Evolutionary conservation across 2,888 invertebrate genomes (phyloP), one percentile per base, ranked within the genome.

Genomic region (Drosophila suboccidentalis): DNA sequence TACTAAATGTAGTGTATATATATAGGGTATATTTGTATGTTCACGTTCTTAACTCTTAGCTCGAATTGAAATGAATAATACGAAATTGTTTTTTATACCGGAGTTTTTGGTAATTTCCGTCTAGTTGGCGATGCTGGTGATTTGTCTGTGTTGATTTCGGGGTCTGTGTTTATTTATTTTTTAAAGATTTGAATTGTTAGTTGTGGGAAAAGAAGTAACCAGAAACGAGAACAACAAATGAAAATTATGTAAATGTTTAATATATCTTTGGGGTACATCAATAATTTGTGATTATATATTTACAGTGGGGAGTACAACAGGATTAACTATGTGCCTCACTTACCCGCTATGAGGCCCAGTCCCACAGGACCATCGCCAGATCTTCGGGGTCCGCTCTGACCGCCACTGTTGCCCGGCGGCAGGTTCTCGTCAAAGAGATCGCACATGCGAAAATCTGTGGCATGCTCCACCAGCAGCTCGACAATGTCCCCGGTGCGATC

Each of bases 81-180:
- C 85, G 70, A 87, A 89, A 87, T 78, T 80, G 74, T 94, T 95
- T 96, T 97, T 96, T 97, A 96, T 97, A 98, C 97, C 96, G 98
- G 98, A 94, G 98, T 98, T 95, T 97, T 97, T 93, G 98, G 98
- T 94, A 98, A 95, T 96, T 97, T 97, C 95, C 98, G 95, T 94
- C 97, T 95, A 86, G 97, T 97, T 91, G 97, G 97, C 92, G 97
- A 97, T 86, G 97, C 96, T 91, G 97, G 97, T 90, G 96, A 95
- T 95, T 97, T 97, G 93, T 97, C 97, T 92, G 95, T 94, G 66
- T 88, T 91, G 93, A 84, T 90, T 90, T 97, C 97, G 88, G 96
- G 95, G 94, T 97, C 97, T 97, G 96, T 90, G 58, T 34, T 73
- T 59, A 46, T 53, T 13, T 51, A 53, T 53, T 15, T 38, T 32